Base-by-base conservation (phyloP, 2,888 invertebrate species). In the Nemotelus nigrinus region DNA sequence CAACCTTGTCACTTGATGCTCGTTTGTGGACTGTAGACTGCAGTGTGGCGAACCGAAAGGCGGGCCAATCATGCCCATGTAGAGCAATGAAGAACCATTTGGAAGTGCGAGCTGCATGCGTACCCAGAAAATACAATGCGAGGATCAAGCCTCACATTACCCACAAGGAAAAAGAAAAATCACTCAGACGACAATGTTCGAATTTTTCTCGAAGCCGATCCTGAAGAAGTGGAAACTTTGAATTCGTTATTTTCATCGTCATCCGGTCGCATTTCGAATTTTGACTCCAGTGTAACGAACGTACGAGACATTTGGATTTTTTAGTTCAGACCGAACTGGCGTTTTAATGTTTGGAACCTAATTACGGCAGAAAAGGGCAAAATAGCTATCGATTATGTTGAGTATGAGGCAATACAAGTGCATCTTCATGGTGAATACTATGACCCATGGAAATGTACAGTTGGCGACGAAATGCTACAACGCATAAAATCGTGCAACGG, bases 1-100 rank as follows among this genome's bases (percentile, higher is more conserved):
- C 87, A 87, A 84, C 82, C 82, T 82, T 85, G 85, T 83, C 85
- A 84, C 81, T 82, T 82, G 84, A 84, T 65, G 67, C 76, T 65
- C 58, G 25, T 25, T 1, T 25, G 25, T 25, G 25, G 25, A 25
- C 25, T 25, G 25, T 25, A 25, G 64, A 44, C 65, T 25, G 3
- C n/a, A 25, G 43, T 47, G 25, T 1, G 3, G n/a, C 39, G 68
- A 25, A 25, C 8, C 41, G 39, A 47, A 68, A 48, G 6, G 45
- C 68, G n/a, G 44, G n/a, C 25, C 8, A 65, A 65, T 6, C n/a
- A 39, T 4, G 45, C 64, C 5, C 3, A 8, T 25, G 25, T 25
- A 25, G 25, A 25, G 25, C 25, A 25, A 25, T 10, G 10, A 53
- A 53, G 10, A 10, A 53, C 7, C 53, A 10, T 8, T 8, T 25